phyloP scores from a whole-genome alignment of 1,140 invertebrate genomes.

The Reticulitermes speratus region DNA sequence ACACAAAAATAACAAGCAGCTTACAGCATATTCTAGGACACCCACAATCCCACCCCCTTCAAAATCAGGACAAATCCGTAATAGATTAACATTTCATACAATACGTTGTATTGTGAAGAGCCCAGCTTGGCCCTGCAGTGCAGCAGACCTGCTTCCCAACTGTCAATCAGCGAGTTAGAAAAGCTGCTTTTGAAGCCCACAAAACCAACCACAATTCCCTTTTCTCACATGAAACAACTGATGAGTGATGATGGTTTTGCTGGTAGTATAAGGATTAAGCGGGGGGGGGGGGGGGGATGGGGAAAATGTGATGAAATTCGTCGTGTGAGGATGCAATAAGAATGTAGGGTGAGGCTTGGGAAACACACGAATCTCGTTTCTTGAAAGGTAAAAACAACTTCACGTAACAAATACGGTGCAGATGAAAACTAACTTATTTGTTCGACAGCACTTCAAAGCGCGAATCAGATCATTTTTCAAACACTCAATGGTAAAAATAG shows the following conservation, averaged over 20 bases:
- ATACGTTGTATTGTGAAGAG: background rate
- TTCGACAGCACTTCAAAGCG: too few species aligned
- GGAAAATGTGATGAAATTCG: background rate
- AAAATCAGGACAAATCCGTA: background rate
- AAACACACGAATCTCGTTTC: too few species aligned
- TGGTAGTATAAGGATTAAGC: background rate
- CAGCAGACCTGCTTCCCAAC: background rate
- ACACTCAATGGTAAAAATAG: too few species aligned
- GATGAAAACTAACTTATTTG: too few species aligned
- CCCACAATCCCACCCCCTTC: background rate
- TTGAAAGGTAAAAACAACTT: too few species aligned
- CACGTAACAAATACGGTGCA: too few species aligned
- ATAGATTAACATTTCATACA: conserved; percentile 10
- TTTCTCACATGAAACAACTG: conserved; percentile 7
- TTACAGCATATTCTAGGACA: conserved; percentile 11
- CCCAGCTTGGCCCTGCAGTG: background rate
- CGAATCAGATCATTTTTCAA: too few species aligned
- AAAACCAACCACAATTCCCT: background rate
- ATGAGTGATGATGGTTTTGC: conserved; percentile 6
- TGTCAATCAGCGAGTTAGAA: background rate
- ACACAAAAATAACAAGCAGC: conserved; percentile 12
- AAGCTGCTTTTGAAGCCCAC: background rate
- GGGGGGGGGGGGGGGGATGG: background rate
- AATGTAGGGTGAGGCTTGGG: too few species aligned
- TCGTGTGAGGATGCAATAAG: too few species aligned